Percentiles rank a stretch among this genome's conserved stretches.
phyloP scores from a whole-genome alignment of 2,888 invertebrate species.

The Amphimallon solstitiale region DNA sequence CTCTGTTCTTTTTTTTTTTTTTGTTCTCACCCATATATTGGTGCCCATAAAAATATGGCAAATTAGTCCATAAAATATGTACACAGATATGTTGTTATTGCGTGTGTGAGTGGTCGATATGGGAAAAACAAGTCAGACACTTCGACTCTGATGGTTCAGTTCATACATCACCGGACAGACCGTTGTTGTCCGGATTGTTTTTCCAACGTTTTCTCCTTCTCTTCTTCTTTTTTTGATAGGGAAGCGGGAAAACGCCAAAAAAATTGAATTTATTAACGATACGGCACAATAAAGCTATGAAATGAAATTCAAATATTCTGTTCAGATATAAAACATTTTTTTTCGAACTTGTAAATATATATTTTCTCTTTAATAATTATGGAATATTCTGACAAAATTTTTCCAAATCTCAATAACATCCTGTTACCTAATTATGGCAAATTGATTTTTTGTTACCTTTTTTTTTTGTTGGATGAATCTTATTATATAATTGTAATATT shows the following conservation, averaged over 20 bases:
- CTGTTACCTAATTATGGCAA: no score
- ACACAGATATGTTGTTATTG: slow-evolving; percentile 6
- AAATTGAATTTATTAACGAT: slow-evolving; percentile 23
- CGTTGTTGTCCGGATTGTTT: slow-evolving; percentile 22
- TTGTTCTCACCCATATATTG: not conserved
- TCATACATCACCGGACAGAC: slow-evolving; percentile 27
- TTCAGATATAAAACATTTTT: no score
- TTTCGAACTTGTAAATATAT: no score
- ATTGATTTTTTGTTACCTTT: no score
- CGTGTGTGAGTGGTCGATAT: no score
- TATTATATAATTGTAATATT: no score
- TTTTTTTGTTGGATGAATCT: no score
- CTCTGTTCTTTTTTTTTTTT: no score
- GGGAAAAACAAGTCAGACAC: slow-evolving; percentile 19
- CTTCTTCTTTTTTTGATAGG: slow-evolving; percentile 11
- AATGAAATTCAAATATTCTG: slow-evolving; percentile 16
- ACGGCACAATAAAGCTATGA: not conserved
- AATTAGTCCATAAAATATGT: slow-evolving; percentile 28
- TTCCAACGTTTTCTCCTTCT: not conserved
- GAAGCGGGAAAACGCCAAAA: not conserved
- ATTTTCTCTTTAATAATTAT: no score
- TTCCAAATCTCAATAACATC: no score
- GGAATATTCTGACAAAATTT: no score
- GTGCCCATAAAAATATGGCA: slow-evolving; percentile 26
- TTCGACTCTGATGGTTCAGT: slow-evolving; percentile 29